phyloP scores from a whole-genome alignment of 2,888 invertebrate genomes.

The Noctua fimbriata region DNA sequence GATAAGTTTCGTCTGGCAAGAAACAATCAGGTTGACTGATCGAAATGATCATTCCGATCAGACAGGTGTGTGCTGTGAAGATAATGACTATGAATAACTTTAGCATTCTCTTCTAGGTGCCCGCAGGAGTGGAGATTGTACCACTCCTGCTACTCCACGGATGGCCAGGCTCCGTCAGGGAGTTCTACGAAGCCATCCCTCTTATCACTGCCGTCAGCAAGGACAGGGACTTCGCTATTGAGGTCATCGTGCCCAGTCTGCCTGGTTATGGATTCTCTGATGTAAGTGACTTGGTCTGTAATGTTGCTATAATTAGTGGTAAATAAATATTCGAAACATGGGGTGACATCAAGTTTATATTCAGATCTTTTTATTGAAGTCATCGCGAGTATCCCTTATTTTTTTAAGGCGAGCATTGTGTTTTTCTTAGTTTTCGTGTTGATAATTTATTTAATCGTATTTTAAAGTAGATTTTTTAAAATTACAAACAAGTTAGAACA shows the following conservation, averaged over 20 bases:
- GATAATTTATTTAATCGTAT: not conserved
- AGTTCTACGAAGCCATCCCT: slow-evolving; percentile 94
- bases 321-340: no score
- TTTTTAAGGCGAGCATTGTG: not conserved
- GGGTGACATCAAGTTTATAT: no score
- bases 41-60: no score
- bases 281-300: slow-evolving; percentile 76
- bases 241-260: slow-evolving; percentile 90
- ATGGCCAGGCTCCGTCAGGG: slow-evolving; percentile 95
- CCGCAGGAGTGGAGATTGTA: slow-evolving; percentile 83
- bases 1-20: not conserved
- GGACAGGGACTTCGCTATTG: slow-evolving; percentile 90
- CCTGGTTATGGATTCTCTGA: slow-evolving; percentile 88
- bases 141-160: slow-evolving; percentile 94
- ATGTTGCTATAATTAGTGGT: no score
- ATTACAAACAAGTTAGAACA: not conserved
- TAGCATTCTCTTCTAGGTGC: slow-evolving; percentile 66
- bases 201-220: slow-evolving; percentile 89
- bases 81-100: not conserved
- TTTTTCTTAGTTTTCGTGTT: not conserved
- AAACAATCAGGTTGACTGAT: not conserved
- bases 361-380: no score
- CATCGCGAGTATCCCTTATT: not conserved
- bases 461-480: not conserved
- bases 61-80: not conserved